Base-by-base conservation (phyloP, 2,797 vertebrate genomes). In the Pitangus sulphuratus region DNA sequence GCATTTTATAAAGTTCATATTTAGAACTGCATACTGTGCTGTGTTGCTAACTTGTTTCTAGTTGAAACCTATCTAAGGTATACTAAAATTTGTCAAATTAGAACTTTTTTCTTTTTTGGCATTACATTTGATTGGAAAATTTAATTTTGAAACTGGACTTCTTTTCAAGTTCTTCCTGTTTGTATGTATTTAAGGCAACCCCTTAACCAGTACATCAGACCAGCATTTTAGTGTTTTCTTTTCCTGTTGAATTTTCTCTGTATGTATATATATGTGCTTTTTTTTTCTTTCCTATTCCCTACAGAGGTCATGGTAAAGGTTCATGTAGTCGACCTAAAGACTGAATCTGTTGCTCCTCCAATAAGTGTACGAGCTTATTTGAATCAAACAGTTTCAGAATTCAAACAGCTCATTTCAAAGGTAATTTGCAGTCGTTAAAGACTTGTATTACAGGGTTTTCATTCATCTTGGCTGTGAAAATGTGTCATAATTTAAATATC, bases 271-370 rank as follows among this genome's bases (percentile, higher is more conserved):
- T 51, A 2, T 37, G 4, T 88, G 39, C 10, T 77, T 75, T 60
- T 17, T n/a, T 84, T 84, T 25, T 91, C 62, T 94, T 95, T 47
- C 65, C 39, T 95, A 35, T 77, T 92, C 25, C 35, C 44, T 95
- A 30, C 98, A 99, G 99, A 99, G 98, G 99, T 99, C 87, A 99
- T 99, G 99, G 99, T 99, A 96, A 99, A 99, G 97, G 99, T 99
- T 94, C 99, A 99, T 1, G 97, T 99, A 81, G 99, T 99, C 86
- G 98, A 99, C 96, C 98, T 99, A 72, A 99, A 99, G 97, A 98
- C 96, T 25, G 99, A 99, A 96, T 98, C 98, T 88, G 99, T 99
- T 62, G 98, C 98, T 94, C 85, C 99, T 96, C 99, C 99, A 35
- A 89, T 99, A 97, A 99, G 99, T 22, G 98, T 99, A 54, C 98